These are phyloP conservation scores for Proteles cristata DNA, from an alignment of 2,113 vertebrate species.

Conservation along the genomic window DNA sequence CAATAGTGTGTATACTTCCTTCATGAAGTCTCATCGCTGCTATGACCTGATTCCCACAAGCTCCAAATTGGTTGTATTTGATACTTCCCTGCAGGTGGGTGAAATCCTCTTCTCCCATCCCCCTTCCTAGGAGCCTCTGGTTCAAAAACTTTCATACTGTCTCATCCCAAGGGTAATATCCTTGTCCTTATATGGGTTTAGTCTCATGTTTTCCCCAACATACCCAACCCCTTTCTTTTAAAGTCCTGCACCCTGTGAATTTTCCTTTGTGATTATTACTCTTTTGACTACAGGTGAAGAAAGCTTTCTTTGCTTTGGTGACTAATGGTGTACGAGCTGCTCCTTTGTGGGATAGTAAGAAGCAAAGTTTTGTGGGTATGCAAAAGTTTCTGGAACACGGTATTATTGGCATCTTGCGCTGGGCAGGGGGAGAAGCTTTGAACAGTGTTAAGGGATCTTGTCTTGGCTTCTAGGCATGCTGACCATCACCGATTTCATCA, in stretches of 20 bases:
- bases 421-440: background rate
- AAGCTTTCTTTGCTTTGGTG: slow-evolving; percentile 98
- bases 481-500: slow-evolving; percentile 99
- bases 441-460: slow-evolving; percentile 52
- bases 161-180: background rate
- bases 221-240: background rate
- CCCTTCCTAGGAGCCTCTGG: background rate
- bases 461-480: slow-evolving; percentile 91
- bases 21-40: slow-evolving; percentile 98
- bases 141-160: background rate
- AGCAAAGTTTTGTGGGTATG: slow-evolving; percentile 98
- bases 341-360: slow-evolving; percentile 98
- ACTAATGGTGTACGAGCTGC: slow-evolving; percentile 97
- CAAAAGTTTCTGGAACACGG: background rate
- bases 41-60: slow-evolving; percentile 98
- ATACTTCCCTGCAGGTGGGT: slow-evolving; percentile 96
- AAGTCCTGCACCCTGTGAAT: background rate
- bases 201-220: slow-evolving; percentile 39
- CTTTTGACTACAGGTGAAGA: slow-evolving; percentile 92
- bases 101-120: background rate
- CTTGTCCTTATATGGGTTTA: slow-evolving; percentile 6
- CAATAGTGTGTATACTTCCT: slow-evolving; percentile 91
- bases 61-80: slow-evolving; percentile 98
- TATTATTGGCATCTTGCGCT: background rate
- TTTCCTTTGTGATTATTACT: background rate